Percentiles rank a stretch among this genome's conserved stretches.
phyloP scores from a whole-genome alignment of 2,113 vertebrate genomes.

The Atrichornis clamosus region DNA sequence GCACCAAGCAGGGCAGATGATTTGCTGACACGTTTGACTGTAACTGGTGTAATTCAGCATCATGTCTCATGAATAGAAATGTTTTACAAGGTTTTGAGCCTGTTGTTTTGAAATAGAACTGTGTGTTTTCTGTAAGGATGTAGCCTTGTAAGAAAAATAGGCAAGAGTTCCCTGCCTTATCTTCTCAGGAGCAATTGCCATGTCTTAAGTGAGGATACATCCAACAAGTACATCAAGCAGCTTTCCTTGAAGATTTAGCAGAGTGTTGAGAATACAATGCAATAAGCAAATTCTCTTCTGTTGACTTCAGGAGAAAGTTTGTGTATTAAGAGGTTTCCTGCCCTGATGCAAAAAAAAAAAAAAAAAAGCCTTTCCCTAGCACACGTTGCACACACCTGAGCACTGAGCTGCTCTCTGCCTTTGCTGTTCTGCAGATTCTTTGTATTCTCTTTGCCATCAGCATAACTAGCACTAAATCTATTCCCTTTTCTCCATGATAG shows the following conservation, averaged over 20 bases:
- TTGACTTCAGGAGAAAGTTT: neutral
- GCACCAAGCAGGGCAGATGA: neutral
- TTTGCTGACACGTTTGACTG: neutral
- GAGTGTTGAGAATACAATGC: neutral
- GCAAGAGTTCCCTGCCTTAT: neutral
- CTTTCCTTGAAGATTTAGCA: neutral
- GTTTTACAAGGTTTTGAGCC: neutral
- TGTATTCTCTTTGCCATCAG: neutral
- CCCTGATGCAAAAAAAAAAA: neutral
- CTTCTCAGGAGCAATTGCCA: neutral
- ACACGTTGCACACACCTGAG: accelerated
- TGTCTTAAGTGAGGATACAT: neutral
- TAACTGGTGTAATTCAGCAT: neutral
- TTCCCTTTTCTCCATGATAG: neutral
- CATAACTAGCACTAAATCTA: neutral
- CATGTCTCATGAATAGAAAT: neutral
- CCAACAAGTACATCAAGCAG: accelerated
- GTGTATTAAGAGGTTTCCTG: neutral
- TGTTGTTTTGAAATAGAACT: neutral
- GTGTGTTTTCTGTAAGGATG: neutral
- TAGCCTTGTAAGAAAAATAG: neutral
- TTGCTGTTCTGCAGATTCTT: neutral
- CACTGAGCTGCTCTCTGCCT: neutral
- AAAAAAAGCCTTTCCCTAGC: neutral
- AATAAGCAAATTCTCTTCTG: neutral